Conservation (phyloP, 2,888 invertebrate species). For the Steinernema scapterisci region DNA sequence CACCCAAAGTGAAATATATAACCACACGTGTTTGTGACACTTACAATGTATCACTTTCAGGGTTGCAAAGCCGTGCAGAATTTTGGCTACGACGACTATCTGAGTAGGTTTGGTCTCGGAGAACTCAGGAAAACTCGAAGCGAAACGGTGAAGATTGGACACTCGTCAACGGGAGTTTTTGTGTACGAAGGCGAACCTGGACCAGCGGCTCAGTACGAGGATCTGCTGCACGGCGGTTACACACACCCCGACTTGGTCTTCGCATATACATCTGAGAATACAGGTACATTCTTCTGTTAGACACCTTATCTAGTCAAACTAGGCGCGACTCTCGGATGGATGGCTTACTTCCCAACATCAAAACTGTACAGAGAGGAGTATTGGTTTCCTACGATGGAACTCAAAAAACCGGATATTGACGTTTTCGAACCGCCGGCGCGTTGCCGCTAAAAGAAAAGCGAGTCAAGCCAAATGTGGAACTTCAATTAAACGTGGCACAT, state of each 20-base stretch:
- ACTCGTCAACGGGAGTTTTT: background rate
- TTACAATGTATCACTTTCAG: background rate
- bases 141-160: background rate
- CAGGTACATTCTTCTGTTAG: too few relatives aligned
- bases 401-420: background rate
- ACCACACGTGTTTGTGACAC: too few relatives aligned
- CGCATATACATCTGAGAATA: background rate
- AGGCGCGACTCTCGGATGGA: slow-evolving; percentile 12
- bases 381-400: slow-evolving; percentile 14
- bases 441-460: too few relatives aligned
- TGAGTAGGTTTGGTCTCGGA: background rate
- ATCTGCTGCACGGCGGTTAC: too few relatives aligned
- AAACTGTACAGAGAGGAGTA: slow-evolving; percentile 17
- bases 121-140: background rate
- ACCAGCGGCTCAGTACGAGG: background rate
- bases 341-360: slow-evolving; percentile 19
- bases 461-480: too few relatives aligned
- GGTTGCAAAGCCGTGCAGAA: background rate
- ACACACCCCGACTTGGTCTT: slow-evolving; percentile 7
- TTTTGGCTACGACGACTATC: background rate
- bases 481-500: too few relatives aligned
- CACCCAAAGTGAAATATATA: background rate
- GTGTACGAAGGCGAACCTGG: slow-evolving; percentile 21
- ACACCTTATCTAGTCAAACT: too few relatives aligned
- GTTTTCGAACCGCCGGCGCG: background rate